Conservation (phyloP, 2,888 invertebrate genomes). For the Drymonia ruficornis region DNA sequence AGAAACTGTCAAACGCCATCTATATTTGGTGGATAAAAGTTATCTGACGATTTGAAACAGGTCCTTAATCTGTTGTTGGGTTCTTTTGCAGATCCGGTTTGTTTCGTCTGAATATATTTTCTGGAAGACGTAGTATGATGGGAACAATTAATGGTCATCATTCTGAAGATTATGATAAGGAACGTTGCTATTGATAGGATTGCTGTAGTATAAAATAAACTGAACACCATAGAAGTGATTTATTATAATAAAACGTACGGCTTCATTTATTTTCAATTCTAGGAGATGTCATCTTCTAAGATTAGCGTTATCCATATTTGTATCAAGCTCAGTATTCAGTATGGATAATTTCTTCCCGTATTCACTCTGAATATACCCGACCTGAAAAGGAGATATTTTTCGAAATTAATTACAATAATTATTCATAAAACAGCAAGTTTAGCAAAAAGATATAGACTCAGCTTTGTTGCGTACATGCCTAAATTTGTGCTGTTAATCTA, state of each 20-base stretch:
- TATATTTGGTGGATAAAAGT: too few relatives aligned
- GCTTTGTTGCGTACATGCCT: too few relatives aligned
- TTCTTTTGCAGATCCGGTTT: conserved; percentile 10
- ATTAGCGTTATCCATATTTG: too few relatives aligned
- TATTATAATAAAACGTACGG: too few relatives aligned
- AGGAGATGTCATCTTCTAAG: too few relatives aligned
- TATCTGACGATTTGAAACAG: too few relatives aligned
- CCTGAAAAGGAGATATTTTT: conserved; percentile 53
- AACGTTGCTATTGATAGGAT: not conserved
- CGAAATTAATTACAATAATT: conserved; percentile 1
- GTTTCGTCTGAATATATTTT: conserved; percentile 7
- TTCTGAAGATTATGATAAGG: not conserved
- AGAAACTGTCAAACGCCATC: too few relatives aligned
- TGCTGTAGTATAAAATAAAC: too few relatives aligned
- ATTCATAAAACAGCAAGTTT: not conserved
- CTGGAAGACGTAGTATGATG: not conserved
- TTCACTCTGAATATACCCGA: conserved; percentile 62
- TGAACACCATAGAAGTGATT: too few relatives aligned
- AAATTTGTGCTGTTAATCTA: not conserved
- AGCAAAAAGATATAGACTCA: not conserved
- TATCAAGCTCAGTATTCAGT: conserved; percentile 15
- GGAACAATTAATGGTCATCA: too few relatives aligned
- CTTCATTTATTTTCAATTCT: too few relatives aligned
- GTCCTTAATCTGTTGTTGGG: not conserved
- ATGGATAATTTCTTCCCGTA: conserved; percentile 50